Base-by-base conservation (phyloP, 2,888 invertebrate species). In the Leptinotarsa tumamoca region DNA sequence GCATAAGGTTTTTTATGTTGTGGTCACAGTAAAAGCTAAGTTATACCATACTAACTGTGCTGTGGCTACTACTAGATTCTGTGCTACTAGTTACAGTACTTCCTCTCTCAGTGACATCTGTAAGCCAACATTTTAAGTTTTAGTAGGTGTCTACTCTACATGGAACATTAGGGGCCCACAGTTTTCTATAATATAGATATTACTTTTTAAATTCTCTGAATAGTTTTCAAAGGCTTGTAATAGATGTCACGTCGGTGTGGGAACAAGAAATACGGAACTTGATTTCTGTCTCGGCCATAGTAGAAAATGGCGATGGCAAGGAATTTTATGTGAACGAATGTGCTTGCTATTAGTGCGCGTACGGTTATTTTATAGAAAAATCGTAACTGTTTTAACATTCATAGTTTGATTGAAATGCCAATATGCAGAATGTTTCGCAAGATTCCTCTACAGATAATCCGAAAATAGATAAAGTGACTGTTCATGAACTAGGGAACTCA, bases 371-470 rank as follows among this genome's bases (percentile, higher is more conserved):
- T 83, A 81, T 82, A 81, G 79, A 81, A 83, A 83, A 84, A 83
- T 79, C 82, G 83, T 85, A 85, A 85, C 83, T 86, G 86, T 88
- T 89, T 87, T 85, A 88, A 89, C 87, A 88, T 87, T 88, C 89
- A 88, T 89, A 89, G 89, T 89, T 89, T 88, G 89, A 89, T 89
- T 90, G 90, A 92, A 92, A 92, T 92, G 92, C 91, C 93, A 95
- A 94, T 93, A 95, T 95, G 95, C 95, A 95, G 95, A 95, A 95
- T 95, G 95, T 94, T 91, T 93, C 93, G 93, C 94, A 94, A 92
- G 91, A 90, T 89, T 90, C 91, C 87, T 88, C 90, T 88, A 92
- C 94, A 92, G 94, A 94, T 92, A 94, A 92, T 91, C 92, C 93
- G 91, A 94, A 94, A 92, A 92, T 93, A 91, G 93, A 93, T 91